Conservation (phyloP, 2,797 vertebrate genomes). For the Muscicapa comitata region DNA sequence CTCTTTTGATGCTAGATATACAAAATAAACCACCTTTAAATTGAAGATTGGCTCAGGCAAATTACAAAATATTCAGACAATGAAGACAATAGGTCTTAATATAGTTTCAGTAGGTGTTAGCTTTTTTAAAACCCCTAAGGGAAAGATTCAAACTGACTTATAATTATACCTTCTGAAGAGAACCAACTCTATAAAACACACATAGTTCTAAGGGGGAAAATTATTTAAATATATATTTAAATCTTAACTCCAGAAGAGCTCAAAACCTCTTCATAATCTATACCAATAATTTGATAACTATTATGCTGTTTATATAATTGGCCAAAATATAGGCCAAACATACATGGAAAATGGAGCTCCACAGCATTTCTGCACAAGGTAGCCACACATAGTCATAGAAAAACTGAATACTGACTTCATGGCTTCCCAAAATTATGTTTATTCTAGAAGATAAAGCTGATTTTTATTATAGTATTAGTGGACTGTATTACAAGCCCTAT, state of each 20-base stretch:
- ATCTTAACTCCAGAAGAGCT: neutral
- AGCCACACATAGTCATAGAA: neutral
- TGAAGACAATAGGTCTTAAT: constrained; percentile 36
- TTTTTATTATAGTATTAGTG: neutral
- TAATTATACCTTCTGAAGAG: neutral
- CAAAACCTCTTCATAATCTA: neutral
- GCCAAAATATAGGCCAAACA: neutral
- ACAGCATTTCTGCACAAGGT: neutral
- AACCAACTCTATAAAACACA: neutral
- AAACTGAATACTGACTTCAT: neutral
- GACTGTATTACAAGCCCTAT: neutral
- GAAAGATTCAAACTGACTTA: constrained; percentile 5
- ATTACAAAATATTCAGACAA: constrained; percentile 47
- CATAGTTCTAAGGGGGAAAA: neutral
- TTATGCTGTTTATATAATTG: neutral
- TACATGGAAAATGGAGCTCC: neutral
- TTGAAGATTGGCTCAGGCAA: constrained; percentile 30
- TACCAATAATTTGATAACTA: neutral
- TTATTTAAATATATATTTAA: neutral
- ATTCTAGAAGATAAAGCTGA: neutral
- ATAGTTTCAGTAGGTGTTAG: constrained; percentile 7
- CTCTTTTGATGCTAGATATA: constrained; percentile 26
- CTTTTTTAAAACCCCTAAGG: neutral
- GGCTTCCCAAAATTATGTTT: neutral
- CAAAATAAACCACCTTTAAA: constrained; percentile 33